Conservation (phyloP, 2,888 invertebrate species). For the Brassicogethes aeneus region DNA sequence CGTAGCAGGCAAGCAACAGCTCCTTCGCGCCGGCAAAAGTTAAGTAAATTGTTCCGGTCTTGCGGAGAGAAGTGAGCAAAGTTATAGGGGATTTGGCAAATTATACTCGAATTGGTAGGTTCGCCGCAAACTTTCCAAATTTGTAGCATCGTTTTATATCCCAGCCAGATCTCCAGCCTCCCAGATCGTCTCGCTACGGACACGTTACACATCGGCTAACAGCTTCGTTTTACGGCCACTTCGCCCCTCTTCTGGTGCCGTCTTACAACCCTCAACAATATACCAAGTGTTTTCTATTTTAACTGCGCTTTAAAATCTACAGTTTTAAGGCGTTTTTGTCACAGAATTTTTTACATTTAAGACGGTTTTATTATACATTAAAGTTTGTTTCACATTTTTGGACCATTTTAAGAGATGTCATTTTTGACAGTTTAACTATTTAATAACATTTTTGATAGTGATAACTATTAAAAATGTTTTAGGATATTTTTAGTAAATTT, state of each 20-base stretch:
- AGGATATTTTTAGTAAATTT: no score
- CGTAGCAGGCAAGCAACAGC: neutral
- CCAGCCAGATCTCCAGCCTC: neutral
- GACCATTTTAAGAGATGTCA: no score
- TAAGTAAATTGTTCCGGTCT: neutral
- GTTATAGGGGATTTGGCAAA: neutral
- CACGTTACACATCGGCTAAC: neutral
- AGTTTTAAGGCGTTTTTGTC: no score
- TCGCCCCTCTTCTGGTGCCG: neutral
- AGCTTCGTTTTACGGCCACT: neutral
- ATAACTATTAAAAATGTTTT: no score
- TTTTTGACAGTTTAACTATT: no score
- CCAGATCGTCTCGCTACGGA: neutral
- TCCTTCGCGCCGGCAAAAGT: neutral
- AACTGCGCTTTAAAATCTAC: no score
- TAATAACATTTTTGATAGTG: no score
- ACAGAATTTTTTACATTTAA: no score
- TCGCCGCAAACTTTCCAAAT: neutral
- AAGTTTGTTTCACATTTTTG: no score
- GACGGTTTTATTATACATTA: no score
- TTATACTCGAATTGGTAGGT: neutral
- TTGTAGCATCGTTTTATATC: neutral
- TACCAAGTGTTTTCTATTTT: no score
- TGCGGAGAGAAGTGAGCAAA: neutral
- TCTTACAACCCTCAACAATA: no score